These are phyloP conservation scores for Pachyuromys duprasi DNA, from an alignment of 2,797 vertebrate species.

Conservation along the genomic window DNA sequence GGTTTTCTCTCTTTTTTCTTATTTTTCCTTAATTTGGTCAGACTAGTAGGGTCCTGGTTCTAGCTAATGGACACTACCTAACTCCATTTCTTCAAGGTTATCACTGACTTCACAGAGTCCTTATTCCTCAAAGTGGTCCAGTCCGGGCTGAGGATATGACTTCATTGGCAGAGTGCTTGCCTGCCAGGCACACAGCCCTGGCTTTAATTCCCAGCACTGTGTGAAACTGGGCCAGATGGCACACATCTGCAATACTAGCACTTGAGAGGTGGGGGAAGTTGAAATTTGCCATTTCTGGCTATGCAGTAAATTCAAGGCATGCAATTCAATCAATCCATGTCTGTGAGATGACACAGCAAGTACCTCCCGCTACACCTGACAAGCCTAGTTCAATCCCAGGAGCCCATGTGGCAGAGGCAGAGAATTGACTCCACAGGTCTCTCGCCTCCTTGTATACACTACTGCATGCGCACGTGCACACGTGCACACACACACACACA, in stretches of 20 bases:
- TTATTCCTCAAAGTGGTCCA: background rate
- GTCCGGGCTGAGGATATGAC: background rate
- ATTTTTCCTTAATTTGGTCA: no score
- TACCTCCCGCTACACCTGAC: background rate
- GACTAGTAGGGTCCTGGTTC: no score
- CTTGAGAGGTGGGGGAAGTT: background rate
- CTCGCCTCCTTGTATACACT: background rate
- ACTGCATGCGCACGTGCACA: no score
- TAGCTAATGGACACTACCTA: no score
- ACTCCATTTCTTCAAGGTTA: no score
- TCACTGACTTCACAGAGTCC: background rate
- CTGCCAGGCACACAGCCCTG: background rate
- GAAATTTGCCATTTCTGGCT: background rate
- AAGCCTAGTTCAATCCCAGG: background rate
- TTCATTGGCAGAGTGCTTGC: background rate
- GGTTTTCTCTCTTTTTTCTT: no score
- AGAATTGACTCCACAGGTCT: background rate
- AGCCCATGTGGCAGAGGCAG: background rate
- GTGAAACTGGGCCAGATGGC: background rate
- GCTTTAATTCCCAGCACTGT: background rate
- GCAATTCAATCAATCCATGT: no score
- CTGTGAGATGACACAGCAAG: background rate
- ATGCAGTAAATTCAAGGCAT: background rate
- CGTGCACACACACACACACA: no score
- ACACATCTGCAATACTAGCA: background rate